These are phyloP conservation scores for Danaus melanippus DNA, from an alignment of 1,140 invertebrate species.

Conservation along the genomic window DNA sequence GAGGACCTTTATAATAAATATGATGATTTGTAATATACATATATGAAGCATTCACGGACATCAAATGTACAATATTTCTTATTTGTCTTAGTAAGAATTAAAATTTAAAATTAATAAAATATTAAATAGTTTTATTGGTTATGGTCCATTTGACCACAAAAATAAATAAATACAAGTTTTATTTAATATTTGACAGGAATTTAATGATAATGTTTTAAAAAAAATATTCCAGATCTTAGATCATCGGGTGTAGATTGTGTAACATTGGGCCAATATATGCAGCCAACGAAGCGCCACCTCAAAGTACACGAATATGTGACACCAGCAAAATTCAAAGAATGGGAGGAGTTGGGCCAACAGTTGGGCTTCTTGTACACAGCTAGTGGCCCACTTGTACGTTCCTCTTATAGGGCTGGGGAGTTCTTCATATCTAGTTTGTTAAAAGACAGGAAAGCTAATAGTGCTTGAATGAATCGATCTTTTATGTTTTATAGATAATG, in stretches of 20 bases:
- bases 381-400: conserved; percentile 96
- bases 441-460: conserved; percentile 67
- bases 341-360: conserved; percentile 88
- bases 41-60: no score
- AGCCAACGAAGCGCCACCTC: conserved; percentile 96
- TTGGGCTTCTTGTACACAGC: conserved; percentile 98
- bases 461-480: conserved; percentile 26
- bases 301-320: conserved; percentile 98
- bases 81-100: no score
- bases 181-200: no score
- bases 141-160: no score
- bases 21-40: no score
- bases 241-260: conserved; percentile 91
- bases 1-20: no score
- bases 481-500: no score
- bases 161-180: no score
- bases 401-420: conserved; percentile 98
- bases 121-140: no score
- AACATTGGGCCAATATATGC: conserved; percentile 99
- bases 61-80: no score
- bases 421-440: conserved; percentile 89
- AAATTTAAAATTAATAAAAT: no score
- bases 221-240: conserved; percentile 77
- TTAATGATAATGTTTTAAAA: no score
- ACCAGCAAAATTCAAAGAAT: conserved; percentile 94